Percentiles rank a stretch among this genome's conserved stretches.
Evolutionary conservation across 2,797 vertebrate genomes (phyloP).

Genomic region (Poecile montanus): DNA sequence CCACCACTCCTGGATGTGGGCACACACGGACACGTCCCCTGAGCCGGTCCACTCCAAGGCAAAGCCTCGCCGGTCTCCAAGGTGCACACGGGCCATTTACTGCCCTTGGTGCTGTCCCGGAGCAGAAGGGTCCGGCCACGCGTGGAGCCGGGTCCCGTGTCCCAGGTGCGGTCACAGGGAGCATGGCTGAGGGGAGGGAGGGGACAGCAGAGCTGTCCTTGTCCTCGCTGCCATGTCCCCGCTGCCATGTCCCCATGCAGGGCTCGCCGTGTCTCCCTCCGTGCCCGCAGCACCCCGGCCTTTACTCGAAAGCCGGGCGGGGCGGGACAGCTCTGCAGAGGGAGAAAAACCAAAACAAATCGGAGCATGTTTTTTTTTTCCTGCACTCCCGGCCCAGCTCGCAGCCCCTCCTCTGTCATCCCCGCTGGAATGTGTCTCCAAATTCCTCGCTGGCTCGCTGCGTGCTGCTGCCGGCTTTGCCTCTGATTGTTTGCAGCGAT

Average conservation of each 20-base stretch:
- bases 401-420: slow-evolving; percentile 29
- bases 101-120: accelerated
- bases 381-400: neutral
- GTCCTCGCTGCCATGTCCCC: neutral
- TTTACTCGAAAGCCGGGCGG: slow-evolving; percentile 33
- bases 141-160: accelerated
- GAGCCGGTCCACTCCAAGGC: neutral
- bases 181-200: accelerated
- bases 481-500: slow-evolving; percentile 60
- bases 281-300: neutral
- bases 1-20: neutral
- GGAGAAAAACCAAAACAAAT: slow-evolving; percentile 33
- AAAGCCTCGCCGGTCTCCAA: accelerated
- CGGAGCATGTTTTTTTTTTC: neutral
- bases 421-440: slow-evolving; percentile 6
- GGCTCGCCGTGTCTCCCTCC: accelerated
- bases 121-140: neutral
- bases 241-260: neutral
- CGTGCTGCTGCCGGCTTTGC: slow-evolving; percentile 64
- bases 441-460: slow-evolving; percentile 23
- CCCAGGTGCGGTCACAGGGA: neutral
- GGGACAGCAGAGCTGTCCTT: neutral
- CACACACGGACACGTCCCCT: accelerated
- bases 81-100: accelerated
- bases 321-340: neutral